These are phyloP conservation scores for Elaeidobius kamerunicus DNA, from an alignment of 2,888 invertebrate genomes.

Conservation along the genomic window DNA sequence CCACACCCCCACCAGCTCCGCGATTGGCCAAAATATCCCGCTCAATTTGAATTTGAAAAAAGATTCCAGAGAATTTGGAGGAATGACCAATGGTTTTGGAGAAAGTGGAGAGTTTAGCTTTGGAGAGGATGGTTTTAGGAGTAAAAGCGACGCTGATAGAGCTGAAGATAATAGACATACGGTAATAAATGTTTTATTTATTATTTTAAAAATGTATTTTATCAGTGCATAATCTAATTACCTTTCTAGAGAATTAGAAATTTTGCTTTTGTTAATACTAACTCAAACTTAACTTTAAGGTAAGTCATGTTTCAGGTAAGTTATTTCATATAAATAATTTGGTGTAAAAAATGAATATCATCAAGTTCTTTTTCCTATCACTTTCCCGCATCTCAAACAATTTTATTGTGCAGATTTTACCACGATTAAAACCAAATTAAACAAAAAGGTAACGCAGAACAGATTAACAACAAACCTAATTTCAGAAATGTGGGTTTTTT, in stretches of 20 bases:
- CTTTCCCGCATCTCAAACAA: conserved; percentile 5
- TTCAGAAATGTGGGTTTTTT: conserved; percentile 12
- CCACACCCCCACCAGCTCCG: conserved; percentile 13
- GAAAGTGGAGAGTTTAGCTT: conserved; percentile 14
- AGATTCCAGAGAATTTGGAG: conserved; percentile 16
- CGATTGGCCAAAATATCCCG: conserved; percentile 19
- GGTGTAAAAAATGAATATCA: too few species aligned
- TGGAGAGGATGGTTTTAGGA: conserved; percentile 32
- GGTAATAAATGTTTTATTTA: too few species aligned
- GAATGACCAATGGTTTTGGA: conserved; percentile 11
- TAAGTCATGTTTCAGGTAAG: too few species aligned
- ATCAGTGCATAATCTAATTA: neutral
- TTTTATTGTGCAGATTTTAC: conserved; percentile 16
- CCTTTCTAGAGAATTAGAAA: conserved; percentile 10
- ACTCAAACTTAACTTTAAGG: too few species aligned
- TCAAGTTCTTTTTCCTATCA: conserved; percentile 2
- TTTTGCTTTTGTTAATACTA: too few species aligned
- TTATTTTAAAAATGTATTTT: too few species aligned
- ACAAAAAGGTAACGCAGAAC: too few species aligned
- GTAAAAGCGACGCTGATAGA: conserved; percentile 34
- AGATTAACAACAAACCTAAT: too few species aligned
- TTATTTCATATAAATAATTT: too few species aligned
- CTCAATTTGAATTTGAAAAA: conserved; percentile 26
- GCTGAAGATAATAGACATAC: conserved; percentile 32
- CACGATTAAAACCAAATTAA: conserved; percentile 11